Base-by-base conservation (phyloP, 2,888 invertebrate species). In the Caenorhabditis uteleia region DNA sequence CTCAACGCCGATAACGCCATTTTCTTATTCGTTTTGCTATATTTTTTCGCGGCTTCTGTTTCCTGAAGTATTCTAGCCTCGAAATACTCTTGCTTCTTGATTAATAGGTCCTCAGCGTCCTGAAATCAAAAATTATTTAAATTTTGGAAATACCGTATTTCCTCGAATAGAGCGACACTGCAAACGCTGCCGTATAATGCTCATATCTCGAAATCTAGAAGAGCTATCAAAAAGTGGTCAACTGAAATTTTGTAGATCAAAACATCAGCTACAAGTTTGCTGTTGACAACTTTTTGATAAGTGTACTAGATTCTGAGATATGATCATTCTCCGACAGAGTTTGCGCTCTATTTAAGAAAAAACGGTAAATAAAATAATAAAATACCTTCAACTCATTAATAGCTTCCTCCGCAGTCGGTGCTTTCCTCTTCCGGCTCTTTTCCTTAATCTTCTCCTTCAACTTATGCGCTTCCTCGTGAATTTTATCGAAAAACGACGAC, bases 71-170 rank as follows among this genome's bases (percentile, higher is more conserved):
- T 68, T 33, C 70, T 72, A 42, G 50, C 44, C 46, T 75, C 75
- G 46, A 64, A 67, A 44, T 70, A 67, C 23, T 57, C 46, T 39
- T 75, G 75, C 34, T 75, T 75, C 49, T 67, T 70, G 39, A 70
- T 46, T 40, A 75, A 54, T 36, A 75, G 48, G 36, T 65, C 72
- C 39, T 75, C 75, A 23, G 68, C 70, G 20, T 75, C 75, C 39
- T 40, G 23, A 40, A 50, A 29, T 18, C 14, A 25, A 10, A 34
- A 21, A 10, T 47, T 47, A 10, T 31, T 42, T 8, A 14, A 40
- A 40, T 8, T 40, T n/a, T n/a, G n/a, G n/a, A n/a, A n/a, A n/a
- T n/a, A n/a, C n/a, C n/a, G n/a, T n/a, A n/a, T n/a, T n/a, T n/a
- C n/a, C n/a, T n/a, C n/a, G n/a, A n/a, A n/a, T n/a, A n/a, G n/a